Conservation (phyloP, 23 tunicate genomes). For the Oikopleura dioica region DNA sequence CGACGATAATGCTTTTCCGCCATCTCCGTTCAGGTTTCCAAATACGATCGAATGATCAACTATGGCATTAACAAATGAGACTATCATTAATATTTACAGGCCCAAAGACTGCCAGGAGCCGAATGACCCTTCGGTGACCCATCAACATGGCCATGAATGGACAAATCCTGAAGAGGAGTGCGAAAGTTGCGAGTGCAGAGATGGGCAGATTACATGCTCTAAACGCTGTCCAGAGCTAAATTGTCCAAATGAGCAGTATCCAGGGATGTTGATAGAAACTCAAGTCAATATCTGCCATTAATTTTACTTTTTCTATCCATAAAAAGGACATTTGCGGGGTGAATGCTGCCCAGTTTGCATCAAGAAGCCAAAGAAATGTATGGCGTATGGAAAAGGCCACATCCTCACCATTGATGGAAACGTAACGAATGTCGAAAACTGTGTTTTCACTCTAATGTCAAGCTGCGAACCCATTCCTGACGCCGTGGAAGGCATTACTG, state of each 20-base stretch:
- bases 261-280: no score
- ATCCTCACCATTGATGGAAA: background rate
- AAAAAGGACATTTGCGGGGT: background rate
- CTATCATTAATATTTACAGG: no score
- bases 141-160: background rate
- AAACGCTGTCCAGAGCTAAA: background rate
- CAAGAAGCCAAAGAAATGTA: background rate
- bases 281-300: no score
- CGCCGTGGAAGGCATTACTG: background rate
- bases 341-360: constrained; percentile 6
- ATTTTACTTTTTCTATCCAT: no score
- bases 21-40: no score
- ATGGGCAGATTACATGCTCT: background rate
- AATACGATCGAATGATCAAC: no score
- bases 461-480: background rate
- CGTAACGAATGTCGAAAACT: constrained; percentile 8
- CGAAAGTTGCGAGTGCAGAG: background rate
- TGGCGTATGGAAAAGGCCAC: constrained; percentile 9
- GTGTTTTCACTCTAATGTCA: background rate
- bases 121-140: background rate
- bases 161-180: background rate
- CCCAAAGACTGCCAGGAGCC: constrained; percentile 1
- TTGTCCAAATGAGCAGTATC: background rate
- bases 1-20: background rate
- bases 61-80: no score